A percentile compares a stretch with the other conserved stretches of the same genome.
Evolutionary conservation across 2,113 vertebrate species (phyloP).

Genomic region (Syngnathus typhle): DNA sequence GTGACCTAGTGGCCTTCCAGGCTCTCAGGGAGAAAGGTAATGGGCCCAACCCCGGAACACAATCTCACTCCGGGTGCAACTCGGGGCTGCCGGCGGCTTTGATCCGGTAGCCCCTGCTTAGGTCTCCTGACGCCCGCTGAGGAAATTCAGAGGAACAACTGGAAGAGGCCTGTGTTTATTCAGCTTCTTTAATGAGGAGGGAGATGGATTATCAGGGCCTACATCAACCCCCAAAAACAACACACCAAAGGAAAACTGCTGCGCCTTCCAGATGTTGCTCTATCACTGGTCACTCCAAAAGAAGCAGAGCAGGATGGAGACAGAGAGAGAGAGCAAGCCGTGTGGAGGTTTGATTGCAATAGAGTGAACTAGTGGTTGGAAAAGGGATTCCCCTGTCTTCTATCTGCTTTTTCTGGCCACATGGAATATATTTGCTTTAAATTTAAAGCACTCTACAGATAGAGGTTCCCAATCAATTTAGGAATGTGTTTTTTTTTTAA

Average conservation of each 20-base stretch:
- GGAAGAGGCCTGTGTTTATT: slow-evolving; percentile 78
- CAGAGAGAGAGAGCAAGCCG: slow-evolving; percentile 14
- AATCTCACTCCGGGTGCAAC: slow-evolving; percentile 58
- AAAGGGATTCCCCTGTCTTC: slow-evolving; percentile 53
- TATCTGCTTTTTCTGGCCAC: background rate
- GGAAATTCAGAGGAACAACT: slow-evolving; percentile 80
- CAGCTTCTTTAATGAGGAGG: slow-evolving; percentile 77
- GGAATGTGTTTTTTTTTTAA: background rate
- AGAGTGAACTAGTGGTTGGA: slow-evolving; percentile 46
- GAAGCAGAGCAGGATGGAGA: slow-evolving; percentile 39
- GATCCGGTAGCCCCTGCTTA: slow-evolving; percentile 67
- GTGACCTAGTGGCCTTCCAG: slow-evolving; percentile 57
- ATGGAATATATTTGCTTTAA: background rate
- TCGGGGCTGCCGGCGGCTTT: slow-evolving; percentile 63
- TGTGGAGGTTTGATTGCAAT: slow-evolving; percentile 29
- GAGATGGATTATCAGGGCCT: slow-evolving; percentile 74
- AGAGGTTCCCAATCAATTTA: background rate
- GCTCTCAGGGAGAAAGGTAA: slow-evolving; percentile 65
- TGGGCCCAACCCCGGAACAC: slow-evolving; percentile 63
- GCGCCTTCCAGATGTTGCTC: slow-evolving; percentile 74
- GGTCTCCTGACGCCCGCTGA: slow-evolving; percentile 73
- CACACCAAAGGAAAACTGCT: slow-evolving; percentile 64
- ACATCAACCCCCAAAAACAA: slow-evolving; percentile 56
- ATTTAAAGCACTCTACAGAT: background rate
- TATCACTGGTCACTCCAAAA: slow-evolving; percentile 63